phyloP scores from a whole-genome alignment of 1,140 invertebrate genomes.

The Eriocheir sinensis region DNA sequence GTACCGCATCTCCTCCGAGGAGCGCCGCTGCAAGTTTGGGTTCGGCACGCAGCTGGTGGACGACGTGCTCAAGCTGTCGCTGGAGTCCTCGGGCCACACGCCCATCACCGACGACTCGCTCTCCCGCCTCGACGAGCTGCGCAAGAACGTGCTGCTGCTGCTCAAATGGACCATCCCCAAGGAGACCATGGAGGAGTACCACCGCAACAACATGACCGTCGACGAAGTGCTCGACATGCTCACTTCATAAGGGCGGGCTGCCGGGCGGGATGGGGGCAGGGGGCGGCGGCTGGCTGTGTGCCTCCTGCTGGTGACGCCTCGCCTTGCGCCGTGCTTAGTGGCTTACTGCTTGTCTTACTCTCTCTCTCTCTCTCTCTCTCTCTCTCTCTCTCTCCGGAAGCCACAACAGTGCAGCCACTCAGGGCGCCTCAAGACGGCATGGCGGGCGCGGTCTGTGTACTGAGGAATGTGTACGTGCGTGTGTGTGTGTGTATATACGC shows the following conservation, averaged over 20 bases:
- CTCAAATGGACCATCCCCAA: slow-evolving; percentile 79
- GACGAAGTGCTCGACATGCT: slow-evolving; percentile 79
- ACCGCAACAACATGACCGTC: slow-evolving; percentile 78
- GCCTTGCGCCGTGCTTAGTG: too few species aligned
- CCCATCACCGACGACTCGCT: slow-evolving; percentile 67
- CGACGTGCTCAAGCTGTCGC: slow-evolving; percentile 75
- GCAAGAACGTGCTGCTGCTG: slow-evolving; percentile 77
- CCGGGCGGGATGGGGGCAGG: too few species aligned
- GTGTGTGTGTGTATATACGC: background rate
- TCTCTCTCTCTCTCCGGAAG: slow-evolving; percentile 29
- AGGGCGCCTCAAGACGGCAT: too few species aligned
- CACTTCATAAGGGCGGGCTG: slow-evolving; percentile 77
- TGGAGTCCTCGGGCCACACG: slow-evolving; percentile 76
- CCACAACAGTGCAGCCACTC: background rate
- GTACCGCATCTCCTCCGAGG: slow-evolving; percentile 78
- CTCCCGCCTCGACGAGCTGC: slow-evolving; percentile 75
- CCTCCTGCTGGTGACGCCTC: background rate
- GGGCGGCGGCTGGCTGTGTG: too few species aligned
- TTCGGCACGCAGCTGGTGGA: slow-evolving; percentile 78
- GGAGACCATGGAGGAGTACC: slow-evolving; percentile 79
- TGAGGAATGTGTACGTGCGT: too few species aligned
- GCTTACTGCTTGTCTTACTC: background rate
- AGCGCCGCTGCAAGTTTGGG: slow-evolving; percentile 77
- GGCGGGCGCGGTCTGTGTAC: too few species aligned
- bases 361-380: slow-evolving; percentile 42